Conservation (phyloP, 1,140 invertebrate genomes). For the Tribolium madens region DNA sequence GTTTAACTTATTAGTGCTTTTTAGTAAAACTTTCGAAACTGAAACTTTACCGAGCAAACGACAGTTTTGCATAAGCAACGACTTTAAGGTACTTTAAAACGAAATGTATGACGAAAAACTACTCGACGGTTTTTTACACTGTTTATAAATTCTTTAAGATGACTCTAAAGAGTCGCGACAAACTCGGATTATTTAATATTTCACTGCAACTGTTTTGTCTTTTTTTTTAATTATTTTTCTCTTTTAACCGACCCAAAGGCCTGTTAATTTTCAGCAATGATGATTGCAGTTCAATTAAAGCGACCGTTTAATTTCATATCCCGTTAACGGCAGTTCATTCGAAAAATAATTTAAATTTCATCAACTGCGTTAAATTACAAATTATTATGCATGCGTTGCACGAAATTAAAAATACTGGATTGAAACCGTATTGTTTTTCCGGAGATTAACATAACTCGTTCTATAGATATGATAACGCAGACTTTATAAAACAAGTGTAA, state of each 20-base stretch:
- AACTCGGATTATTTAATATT: slow-evolving; percentile 11
- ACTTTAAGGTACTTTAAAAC: slow-evolving; percentile 54
- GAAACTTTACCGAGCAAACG: slow-evolving; percentile 51
- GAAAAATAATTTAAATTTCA: slow-evolving; percentile 58
- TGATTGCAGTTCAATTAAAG: slow-evolving; percentile 42
- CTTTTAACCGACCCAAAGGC: not conserved
- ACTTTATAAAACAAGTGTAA: slow-evolving; percentile 42
- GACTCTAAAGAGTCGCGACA: slow-evolving; percentile 20
- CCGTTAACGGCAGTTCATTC: slow-evolving; percentile 49
- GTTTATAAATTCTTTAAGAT: slow-evolving; percentile 37
- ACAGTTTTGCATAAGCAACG: slow-evolving; percentile 57
- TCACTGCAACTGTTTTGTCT: slow-evolving; percentile 3
- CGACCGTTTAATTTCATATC: slow-evolving; percentile 54
- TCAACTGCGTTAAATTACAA: slow-evolving; percentile 52
- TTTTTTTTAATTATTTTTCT: too few relatives aligned
- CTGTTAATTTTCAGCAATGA: slow-evolving; percentile 32
- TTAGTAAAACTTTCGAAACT: slow-evolving; percentile 51
- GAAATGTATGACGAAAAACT: slow-evolving; percentile 53
- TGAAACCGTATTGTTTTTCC: not conserved
- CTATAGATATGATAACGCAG: slow-evolving; percentile 1
- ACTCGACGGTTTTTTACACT: slow-evolving; percentile 2
- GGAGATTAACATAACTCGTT: slow-evolving; percentile 1
- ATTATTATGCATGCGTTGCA: slow-evolving; percentile 47
- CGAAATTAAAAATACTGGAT: not conserved
- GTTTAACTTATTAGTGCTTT: slow-evolving; percentile 37